phyloP scores from a whole-genome alignment of 2,113 vertebrate genomes.

The Alligator sinensis region DNA sequence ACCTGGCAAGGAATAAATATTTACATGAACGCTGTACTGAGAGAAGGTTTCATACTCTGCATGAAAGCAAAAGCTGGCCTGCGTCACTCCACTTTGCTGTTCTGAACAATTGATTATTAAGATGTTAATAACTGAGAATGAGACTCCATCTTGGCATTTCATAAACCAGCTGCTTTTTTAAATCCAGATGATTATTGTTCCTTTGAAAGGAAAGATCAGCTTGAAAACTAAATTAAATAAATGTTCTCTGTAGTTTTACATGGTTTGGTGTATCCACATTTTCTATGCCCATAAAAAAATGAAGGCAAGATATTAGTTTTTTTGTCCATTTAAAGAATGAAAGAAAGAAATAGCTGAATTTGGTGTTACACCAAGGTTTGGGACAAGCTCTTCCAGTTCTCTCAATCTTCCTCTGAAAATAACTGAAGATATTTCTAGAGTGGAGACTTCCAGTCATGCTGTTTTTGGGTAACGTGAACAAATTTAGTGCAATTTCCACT shows the following conservation, averaged over 20 bases:
- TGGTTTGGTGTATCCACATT: background rate
- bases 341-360: background rate
- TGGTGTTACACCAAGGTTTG: background rate
- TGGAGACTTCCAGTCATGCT: background rate
- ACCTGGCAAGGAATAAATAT: conserved; percentile 42
- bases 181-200: background rate
- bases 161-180: background rate
- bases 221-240: background rate
- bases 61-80: conserved; percentile 29
- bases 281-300: background rate
- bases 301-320: background rate
- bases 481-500: background rate
- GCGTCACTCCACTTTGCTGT: background rate
- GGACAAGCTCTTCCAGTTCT: background rate
- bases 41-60: conserved; percentile 6
- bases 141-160: background rate
- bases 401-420: background rate
- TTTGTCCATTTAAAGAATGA: background rate
- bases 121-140: conserved; percentile 19
- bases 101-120: conserved; percentile 18
- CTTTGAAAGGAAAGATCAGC: background rate
- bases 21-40: conserved; percentile 22
- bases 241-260: background rate
- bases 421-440: conserved; percentile 12
- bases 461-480: background rate